Conservation (phyloP, 53 echinoderm and acorn worm genomes). For the Temnopleurus reevesii region DNA sequence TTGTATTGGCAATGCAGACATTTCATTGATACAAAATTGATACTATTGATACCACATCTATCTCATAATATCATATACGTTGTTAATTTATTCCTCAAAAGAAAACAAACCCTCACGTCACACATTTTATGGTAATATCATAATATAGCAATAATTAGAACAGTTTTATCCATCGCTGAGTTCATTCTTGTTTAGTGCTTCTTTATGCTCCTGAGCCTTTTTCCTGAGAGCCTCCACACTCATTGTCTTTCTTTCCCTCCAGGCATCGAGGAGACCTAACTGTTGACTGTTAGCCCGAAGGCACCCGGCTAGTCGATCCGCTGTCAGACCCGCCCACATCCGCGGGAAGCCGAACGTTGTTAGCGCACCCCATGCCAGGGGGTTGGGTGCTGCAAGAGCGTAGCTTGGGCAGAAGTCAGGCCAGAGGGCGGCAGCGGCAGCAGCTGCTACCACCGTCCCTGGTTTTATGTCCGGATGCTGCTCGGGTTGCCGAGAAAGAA, state of each 20-base stretch:
- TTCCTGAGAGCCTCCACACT: constrained; percentile 88
- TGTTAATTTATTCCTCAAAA: neutral
- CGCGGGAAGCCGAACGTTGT: constrained; percentile 63
- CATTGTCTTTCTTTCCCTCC: constrained; percentile 78
- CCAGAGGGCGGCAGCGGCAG: constrained; percentile 66
- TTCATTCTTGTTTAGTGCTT: constrained; percentile 44
- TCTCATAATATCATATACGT: too few relatives aligned
- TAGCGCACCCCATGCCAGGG: constrained; percentile 65
- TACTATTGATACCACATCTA: too few relatives aligned
- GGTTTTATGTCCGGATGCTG: constrained; percentile 60
- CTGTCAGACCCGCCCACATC: constrained; percentile 65
- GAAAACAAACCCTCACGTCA: neutral
- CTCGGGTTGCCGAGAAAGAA: constrained; percentile 75
- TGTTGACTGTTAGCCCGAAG: constrained; percentile 51
- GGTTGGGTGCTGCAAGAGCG: constrained; percentile 48
- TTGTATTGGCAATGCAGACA: too few relatives aligned
- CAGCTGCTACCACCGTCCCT: constrained; percentile 58
- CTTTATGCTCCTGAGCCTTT: constrained; percentile 85
- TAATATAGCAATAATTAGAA: neutral
- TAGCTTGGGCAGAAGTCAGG: constrained; percentile 55
- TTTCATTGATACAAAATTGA: too few relatives aligned
- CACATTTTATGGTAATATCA: neutral
- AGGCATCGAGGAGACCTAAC: constrained; percentile 58
- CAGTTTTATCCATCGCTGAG: constrained; percentile 15
- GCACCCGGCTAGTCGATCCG: constrained; percentile 57